phyloP scores from a whole-genome alignment of 2,113 vertebrate genomes.

The Motacilla tschutschensis region DNA sequence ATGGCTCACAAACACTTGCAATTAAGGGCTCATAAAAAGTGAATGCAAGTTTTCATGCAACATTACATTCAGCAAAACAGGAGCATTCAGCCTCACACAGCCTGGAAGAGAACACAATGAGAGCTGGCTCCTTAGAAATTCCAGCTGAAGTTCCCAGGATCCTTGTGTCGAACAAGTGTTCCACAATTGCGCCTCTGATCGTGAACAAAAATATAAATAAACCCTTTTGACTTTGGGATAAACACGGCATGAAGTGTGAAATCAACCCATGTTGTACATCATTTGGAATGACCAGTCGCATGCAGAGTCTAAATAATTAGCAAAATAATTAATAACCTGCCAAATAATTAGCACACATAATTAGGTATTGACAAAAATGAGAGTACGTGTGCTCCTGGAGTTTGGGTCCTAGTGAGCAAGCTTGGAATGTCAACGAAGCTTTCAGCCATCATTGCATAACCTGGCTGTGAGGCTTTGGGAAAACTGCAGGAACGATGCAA shows the following conservation, averaged over 20 bases:
- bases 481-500: neutral
- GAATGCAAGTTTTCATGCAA: neutral
- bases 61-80: neutral
- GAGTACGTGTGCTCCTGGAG: neutral
- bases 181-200: neutral
- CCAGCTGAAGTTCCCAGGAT: neutral
- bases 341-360: conserved; percentile 17
- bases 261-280: conserved; percentile 61
- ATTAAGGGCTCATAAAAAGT: neutral
- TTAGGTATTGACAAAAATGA: neutral
- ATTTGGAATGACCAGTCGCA: conserved; percentile 26
- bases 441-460: neutral
- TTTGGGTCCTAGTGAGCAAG: neutral
- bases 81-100: neutral
- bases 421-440: neutral
- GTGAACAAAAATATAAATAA: neutral
- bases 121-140: neutral
- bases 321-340: conserved; percentile 47
- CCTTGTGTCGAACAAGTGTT: neutral
- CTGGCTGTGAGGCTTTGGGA: neutral
- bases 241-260: conserved; percentile 60
- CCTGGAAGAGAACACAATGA: neutral
- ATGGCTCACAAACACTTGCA: neutral
- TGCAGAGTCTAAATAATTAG: conserved; percentile 54
- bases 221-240: neutral